A percentile compares a stretch with the other conserved stretches of the same genome.
phyloP scores from a whole-genome alignment of 2,797 vertebrate genomes.

The Columba guinea region DNA sequence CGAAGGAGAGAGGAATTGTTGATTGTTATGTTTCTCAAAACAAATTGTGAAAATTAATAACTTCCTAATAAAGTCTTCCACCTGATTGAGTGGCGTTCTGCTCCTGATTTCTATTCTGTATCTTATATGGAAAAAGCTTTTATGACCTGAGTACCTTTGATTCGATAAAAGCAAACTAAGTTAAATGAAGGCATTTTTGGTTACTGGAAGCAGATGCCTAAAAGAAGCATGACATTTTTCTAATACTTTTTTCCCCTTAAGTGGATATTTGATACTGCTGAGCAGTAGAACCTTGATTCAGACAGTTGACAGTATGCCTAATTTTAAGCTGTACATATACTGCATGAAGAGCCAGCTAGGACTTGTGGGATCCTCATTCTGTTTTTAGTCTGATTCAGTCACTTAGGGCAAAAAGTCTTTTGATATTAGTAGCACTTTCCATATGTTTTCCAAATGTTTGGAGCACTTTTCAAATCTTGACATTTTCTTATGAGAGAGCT shows the following conservation, averaged over 20 bases:
- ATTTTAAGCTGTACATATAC: neutral
- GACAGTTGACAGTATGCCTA: neutral
- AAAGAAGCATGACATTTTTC: neutral
- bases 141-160: neutral
- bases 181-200: neutral
- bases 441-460: neutral
- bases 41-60: neutral
- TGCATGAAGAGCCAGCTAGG: neutral
- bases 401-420: neutral
- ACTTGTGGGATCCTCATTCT: neutral
- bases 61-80: neutral
- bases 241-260: neutral
- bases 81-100: neutral
- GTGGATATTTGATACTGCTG: neutral
- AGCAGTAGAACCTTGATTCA: neutral
- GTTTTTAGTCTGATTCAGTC: neutral
- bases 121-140: neutral
- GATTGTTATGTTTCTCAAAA: neutral
- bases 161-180: neutral
- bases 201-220: neutral
- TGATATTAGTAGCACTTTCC: neutral
- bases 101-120: neutral
- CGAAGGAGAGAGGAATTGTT: neutral
- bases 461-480: neutral
- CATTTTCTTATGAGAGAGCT: neutral